Percentiles rank a stretch among this genome's conserved stretches.
These are phyloP conservation scores for Pteronotus mesoamericanus DNA, from an alignment of 2,797 vertebrate species.

Conservation along the genomic window DNA sequence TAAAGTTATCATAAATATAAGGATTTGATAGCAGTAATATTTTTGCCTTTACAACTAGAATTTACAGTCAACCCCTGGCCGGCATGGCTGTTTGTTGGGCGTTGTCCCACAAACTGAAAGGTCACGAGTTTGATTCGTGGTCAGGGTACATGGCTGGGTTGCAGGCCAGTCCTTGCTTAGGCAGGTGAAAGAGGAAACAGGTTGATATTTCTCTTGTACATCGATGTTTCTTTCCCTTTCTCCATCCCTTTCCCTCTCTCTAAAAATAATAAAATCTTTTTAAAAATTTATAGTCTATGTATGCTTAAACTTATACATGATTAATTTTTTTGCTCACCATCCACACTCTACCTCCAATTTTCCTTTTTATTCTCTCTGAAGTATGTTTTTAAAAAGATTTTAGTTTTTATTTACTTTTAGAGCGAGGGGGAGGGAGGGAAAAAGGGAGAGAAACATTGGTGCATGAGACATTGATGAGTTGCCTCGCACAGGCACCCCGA, in stretches of 20 bases:
- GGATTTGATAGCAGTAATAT: background rate
- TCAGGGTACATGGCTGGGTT: background rate
- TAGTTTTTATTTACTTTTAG: background rate
- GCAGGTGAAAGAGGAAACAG: background rate
- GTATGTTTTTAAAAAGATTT: background rate
- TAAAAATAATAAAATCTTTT: no score
- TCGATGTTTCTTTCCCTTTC: no score
- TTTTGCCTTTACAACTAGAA: slow-evolving; percentile 23
- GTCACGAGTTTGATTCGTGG: background rate
- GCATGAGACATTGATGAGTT: no score
- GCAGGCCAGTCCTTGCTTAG: background rate
- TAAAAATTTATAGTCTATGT: background rate
- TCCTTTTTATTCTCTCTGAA: background rate
- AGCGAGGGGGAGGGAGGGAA: no score
- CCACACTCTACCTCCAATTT: background rate
- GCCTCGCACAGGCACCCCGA: no score
- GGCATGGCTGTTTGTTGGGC: background rate
- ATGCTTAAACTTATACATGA: background rate
- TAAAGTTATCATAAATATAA: slow-evolving; percentile 35
- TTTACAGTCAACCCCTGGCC: background rate
- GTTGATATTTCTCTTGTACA: background rate
- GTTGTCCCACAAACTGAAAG: background rate
- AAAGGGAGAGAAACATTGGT: no score
- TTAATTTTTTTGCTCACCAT: background rate
- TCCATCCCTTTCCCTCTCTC: no score